These are phyloP conservation scores for Nudaria mundana DNA, from an alignment of 2,888 invertebrate species.

Conservation along the genomic window DNA sequence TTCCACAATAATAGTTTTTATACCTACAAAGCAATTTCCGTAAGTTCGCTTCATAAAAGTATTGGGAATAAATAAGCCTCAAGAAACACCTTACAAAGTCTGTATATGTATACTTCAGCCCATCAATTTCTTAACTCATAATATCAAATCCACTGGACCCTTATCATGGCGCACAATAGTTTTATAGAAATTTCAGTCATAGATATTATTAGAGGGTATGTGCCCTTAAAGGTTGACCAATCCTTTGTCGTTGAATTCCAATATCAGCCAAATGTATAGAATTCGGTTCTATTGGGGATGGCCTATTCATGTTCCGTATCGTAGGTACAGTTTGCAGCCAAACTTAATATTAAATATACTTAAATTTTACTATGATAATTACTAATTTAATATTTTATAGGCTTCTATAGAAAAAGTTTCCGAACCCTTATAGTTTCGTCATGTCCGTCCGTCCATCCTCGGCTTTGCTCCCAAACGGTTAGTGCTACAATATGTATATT, in stretches of 20 bases:
- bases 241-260: conserved; percentile 71
- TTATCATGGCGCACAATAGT: conserved; percentile 40
- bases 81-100: conserved; percentile 27
- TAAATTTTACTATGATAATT: too few relatives aligned
- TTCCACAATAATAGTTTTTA: not conserved
- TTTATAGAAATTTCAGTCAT: conserved; percentile 35
- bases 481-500: too few relatives aligned
- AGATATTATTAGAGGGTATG: conserved; percentile 35
- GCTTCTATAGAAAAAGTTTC: too few relatives aligned
- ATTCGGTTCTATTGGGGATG: conserved; percentile 47
- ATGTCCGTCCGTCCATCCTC: too few relatives aligned
- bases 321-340: conserved; percentile 17
- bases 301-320: conserved; percentile 52
- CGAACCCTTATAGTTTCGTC: too few relatives aligned
- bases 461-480: too few relatives aligned
- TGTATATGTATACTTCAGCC: conserved; percentile 35
- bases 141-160: conserved; percentile 24
- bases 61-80: conserved; percentile 16
- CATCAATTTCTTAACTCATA: conserved; percentile 30
- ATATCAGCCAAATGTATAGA: conserved; percentile 65
- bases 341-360: conserved; percentile 1
- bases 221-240: conserved; percentile 65
- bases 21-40: not conserved
- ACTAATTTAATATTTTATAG: too few relatives aligned
- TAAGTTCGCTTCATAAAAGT: not conserved